A percentile compares a stretch with the other conserved stretches of the same genome.
Conservation (phyloP, 2,888 invertebrate genomes). For the Clivina fossor region DNA sequence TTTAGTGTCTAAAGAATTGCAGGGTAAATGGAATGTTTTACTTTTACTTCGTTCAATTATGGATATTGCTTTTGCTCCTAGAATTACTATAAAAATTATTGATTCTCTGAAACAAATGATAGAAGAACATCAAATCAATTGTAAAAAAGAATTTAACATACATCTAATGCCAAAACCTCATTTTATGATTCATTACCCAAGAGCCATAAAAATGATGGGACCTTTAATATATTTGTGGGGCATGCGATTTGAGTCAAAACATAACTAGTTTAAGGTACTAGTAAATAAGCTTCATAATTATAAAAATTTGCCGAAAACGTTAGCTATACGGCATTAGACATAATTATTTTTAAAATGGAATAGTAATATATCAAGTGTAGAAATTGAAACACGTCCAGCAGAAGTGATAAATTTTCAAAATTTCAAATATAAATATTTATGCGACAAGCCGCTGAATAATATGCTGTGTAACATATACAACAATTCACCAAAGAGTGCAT, state of each 20-base stretch:
- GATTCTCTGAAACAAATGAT: neutral
- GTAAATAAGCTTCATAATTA: neutral
- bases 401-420: no score
- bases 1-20: neutral
- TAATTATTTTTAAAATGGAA: no score
- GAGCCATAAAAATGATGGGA: neutral
- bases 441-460: no score
- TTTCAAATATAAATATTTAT: no score
- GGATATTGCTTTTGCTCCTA: slow-evolving; percentile 8
- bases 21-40: slow-evolving; percentile 2
- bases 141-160: neutral
- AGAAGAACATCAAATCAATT: neutral
- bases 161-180: slow-evolving; percentile 2
- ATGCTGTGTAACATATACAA: no score
- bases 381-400: no score
- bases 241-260: neutral
- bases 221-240: slow-evolving; percentile 2
- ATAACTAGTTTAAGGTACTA: neutral
- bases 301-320: neutral
- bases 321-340: neutral
- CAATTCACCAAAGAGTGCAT: no score
- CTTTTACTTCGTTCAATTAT: neutral
- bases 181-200: slow-evolving; percentile 7
- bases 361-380: no score
- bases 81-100: neutral